These are phyloP conservation scores for Rhineura floridana DNA, from an alignment of 2,113 vertebrate species.

Conservation along the genomic window DNA sequence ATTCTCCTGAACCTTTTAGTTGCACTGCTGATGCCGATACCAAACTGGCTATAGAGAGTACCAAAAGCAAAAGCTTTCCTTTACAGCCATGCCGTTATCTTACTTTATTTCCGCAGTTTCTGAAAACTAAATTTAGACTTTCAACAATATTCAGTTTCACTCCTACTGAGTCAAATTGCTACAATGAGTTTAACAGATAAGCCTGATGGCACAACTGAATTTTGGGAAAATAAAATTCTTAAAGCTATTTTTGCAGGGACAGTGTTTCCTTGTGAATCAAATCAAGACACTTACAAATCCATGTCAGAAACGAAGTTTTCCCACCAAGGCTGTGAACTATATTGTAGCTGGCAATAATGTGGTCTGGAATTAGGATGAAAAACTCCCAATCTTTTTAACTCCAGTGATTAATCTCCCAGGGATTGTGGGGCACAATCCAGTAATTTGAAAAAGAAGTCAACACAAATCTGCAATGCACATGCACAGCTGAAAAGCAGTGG, in stretches of 20 bases:
- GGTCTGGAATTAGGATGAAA: neutral
- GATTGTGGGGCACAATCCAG: neutral
- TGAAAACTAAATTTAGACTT: constrained; percentile 1
- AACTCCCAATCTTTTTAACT: neutral
- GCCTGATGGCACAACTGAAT: neutral
- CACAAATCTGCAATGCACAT: neutral
- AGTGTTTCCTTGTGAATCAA: neutral
- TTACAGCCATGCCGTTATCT: neutral
- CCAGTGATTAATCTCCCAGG: neutral
- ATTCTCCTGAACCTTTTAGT: neutral
- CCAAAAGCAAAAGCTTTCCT: neutral
- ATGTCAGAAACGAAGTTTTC: neutral
- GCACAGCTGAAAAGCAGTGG: neutral
- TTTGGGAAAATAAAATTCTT: constrained; percentile 18
- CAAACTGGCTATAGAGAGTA: neutral
- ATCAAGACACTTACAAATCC: neutral
- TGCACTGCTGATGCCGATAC: neutral
- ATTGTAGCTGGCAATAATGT: neutral
- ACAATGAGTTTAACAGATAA: constrained; percentile 11
- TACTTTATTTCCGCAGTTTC: neutral
- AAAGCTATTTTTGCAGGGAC: neutral
- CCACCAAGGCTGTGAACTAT: neutral
- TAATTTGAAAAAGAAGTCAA: neutral
- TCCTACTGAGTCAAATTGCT: constrained; percentile 22
- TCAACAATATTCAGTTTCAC: neutral